Evolutionary conservation across 2,888 invertebrate species (phyloP).

Genomic region (Stenodera caucasica): DNA sequence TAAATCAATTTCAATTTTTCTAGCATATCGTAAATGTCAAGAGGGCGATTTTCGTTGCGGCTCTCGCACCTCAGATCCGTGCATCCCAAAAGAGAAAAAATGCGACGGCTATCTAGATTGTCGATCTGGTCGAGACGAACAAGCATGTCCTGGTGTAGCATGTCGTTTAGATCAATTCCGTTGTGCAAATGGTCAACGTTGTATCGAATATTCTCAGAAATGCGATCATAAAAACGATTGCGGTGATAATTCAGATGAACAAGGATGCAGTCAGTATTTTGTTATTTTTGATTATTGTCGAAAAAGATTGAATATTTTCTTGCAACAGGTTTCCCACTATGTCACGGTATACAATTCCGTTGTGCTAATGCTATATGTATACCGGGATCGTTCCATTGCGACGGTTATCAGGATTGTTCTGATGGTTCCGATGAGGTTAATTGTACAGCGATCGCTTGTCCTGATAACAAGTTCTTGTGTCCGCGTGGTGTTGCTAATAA

Average conservation of each 20-base stretch:
- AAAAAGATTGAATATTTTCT: too few species aligned
- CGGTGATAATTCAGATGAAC: constrained; percentile 88
- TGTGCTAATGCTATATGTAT: constrained; percentile 94
- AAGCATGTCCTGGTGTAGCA: constrained; percentile 69
- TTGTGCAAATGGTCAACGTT: constrained; percentile 78
- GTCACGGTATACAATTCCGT: constrained; percentile 88
- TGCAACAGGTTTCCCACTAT: constrained; percentile 83
- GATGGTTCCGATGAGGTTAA: constrained; percentile 89
- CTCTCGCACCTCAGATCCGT: constrained; percentile 68
- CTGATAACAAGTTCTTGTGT: constrained; percentile 89
- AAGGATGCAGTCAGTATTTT: constrained; percentile 76
- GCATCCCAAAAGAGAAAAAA: constrained; percentile 84
- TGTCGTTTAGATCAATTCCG: constrained; percentile 86
- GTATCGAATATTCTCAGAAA: constrained; percentile 74
- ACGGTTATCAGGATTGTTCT: constrained; percentile 86
- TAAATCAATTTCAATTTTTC: too few species aligned
- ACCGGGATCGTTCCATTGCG: constrained; percentile 82
- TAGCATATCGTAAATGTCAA: constrained; percentile 88
- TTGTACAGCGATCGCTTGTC: constrained; percentile 85
- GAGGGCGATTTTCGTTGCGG: constrained; percentile 88
- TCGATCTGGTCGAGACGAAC: constrained; percentile 79
- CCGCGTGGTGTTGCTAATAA: constrained; percentile 73
- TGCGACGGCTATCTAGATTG: constrained; percentile 93
- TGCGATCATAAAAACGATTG: constrained; percentile 92
- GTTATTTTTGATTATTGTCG: not conserved